phyloP scores from a whole-genome alignment of 2,113 vertebrate genomes.

The Petaurus breviceps region DNA sequence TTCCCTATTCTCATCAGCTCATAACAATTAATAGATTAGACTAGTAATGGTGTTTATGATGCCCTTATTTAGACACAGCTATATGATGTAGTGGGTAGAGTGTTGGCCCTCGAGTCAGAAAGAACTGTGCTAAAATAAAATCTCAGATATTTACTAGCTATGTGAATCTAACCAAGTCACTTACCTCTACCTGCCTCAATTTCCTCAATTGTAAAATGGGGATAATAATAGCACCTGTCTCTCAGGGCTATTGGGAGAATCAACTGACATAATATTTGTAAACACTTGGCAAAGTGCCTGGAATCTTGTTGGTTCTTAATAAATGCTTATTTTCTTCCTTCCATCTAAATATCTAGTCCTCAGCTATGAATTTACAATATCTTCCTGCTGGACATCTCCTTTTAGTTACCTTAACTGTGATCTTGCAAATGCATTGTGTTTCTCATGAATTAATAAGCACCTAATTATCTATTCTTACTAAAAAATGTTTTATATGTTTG shows the following conservation, averaged over 20 bases:
- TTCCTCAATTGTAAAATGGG: background rate
- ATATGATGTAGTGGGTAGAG: background rate
- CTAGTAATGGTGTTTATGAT: background rate
- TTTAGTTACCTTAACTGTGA: conserved; percentile 24
- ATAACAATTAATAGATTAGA: background rate
- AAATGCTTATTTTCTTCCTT: background rate
- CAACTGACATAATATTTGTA: background rate
- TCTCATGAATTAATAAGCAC: conserved; percentile 34
- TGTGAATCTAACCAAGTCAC: background rate
- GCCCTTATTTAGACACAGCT: background rate
- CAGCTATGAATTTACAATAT: background rate
- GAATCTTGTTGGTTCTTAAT: background rate
- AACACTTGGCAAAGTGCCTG: background rate
- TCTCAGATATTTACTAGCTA: background rate
- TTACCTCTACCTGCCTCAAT: background rate
- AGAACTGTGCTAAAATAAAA: background rate
- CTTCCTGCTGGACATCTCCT: background rate
- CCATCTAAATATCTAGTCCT: background rate
- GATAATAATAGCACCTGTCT: background rate
- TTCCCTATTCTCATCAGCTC: background rate
- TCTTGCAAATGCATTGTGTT: conserved; percentile 33
- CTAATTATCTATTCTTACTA: conserved; percentile 50
- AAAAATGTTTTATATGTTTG: conserved; percentile 45
- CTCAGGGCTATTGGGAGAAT: background rate
- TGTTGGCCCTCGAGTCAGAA: background rate